These are phyloP conservation scores for Sylvietta virens DNA, from an alignment of 2,113 vertebrate species.

Conservation along the genomic window DNA sequence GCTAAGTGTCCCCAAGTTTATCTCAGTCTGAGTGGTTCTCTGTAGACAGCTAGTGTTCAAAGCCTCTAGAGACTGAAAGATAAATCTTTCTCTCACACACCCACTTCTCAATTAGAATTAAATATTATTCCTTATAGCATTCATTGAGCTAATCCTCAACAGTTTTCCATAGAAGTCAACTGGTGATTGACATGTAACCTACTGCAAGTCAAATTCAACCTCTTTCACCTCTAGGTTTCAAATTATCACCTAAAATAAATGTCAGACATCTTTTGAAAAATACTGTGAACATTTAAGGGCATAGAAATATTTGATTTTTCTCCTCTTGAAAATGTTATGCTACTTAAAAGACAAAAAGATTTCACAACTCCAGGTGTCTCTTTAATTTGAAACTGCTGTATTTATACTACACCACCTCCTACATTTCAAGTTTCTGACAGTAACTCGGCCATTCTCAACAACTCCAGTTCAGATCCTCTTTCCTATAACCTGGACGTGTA, in stretches of 20 bases:
- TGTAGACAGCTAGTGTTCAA: neutral
- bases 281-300: neutral
- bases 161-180: neutral
- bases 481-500: neutral
- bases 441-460: neutral
- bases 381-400: neutral
- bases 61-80: neutral
- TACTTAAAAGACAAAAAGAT: neutral
- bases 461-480: neutral
- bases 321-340: neutral
- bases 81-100: neutral
- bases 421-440: neutral
- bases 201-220: neutral
- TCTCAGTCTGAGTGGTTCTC: neutral
- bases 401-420: neutral
- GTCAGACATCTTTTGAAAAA: neutral
- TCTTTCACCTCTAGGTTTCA: neutral
- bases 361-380: neutral
- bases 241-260: neutral
- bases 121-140: neutral
- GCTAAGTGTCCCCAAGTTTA: neutral
- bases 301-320: neutral
- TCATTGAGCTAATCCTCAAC: neutral
- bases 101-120: neutral
- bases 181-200: neutral